These are phyloP conservation scores for Parauchenoglanis ngamensis DNA, from an alignment of 2,797 vertebrate genomes.

Conservation along the genomic window DNA sequence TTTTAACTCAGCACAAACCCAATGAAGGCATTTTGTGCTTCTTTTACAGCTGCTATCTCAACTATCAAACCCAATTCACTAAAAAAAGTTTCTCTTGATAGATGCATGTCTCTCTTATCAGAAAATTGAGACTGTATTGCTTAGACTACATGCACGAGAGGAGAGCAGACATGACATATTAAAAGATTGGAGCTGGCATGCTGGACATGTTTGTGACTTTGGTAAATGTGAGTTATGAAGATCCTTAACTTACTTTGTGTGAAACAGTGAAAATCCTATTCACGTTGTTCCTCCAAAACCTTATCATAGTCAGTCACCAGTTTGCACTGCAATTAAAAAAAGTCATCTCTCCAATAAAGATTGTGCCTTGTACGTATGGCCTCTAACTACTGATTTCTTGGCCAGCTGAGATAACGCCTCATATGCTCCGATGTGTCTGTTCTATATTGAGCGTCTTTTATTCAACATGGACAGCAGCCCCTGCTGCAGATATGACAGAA, in stretches of 20 bases:
- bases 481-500: constrained; percentile 63
- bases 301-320: neutral
- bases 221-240: constrained; percentile 25
- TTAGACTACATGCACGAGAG: constrained; percentile 61
- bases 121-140: constrained; percentile 78
- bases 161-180: constrained; percentile 62
- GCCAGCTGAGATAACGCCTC: constrained; percentile 65
- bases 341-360: neutral
- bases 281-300: neutral
- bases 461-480: constrained; percentile 66
- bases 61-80: constrained; percentile 71
- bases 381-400: constrained; percentile 48
- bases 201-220: constrained; percentile 33
- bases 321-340: constrained; percentile 1
- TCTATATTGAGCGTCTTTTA: constrained; percentile 63
- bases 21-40: constrained; percentile 63
- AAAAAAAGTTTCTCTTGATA: constrained; percentile 73
- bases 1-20: constrained; percentile 62
- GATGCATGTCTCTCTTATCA: constrained; percentile 76
- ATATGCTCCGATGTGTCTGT: constrained; percentile 53
- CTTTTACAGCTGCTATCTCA: constrained; percentile 67
- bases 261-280: constrained; percentile 5
- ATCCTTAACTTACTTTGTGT: neutral
- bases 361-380: constrained; percentile 55
- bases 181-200: constrained; percentile 57